Percentiles rank a stretch among this genome's conserved stretches.
These are phyloP conservation scores for Mamestra configurata DNA, from an alignment of 1,140 invertebrate genomes.

Conservation along the genomic window DNA sequence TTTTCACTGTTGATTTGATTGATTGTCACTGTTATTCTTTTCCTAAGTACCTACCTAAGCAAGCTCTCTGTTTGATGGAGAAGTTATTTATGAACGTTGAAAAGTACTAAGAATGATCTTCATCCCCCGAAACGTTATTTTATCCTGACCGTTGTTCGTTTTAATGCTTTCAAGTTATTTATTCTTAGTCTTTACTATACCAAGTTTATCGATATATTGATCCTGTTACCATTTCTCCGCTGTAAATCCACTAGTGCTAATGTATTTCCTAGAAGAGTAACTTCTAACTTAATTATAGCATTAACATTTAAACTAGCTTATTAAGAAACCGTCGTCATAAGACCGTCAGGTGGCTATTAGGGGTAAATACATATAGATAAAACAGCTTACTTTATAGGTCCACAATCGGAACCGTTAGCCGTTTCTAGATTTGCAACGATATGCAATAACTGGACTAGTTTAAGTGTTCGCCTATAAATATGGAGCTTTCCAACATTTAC, in stretches of 20 bases:
- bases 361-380: constrained; percentile 2
- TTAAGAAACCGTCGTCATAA: neutral
- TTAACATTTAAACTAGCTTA: neutral
- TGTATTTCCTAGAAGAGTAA: neutral
- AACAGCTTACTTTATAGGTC: constrained; percentile 29
- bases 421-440: constrained; percentile 42
- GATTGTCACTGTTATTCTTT: too few relatives aligned
- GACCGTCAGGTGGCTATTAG: neutral
- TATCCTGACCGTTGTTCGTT: too few relatives aligned
- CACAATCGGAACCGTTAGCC: constrained; percentile 30
- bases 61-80: too few relatives aligned
- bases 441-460: constrained; percentile 47
- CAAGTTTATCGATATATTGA: neutral
- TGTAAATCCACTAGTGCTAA: neutral
- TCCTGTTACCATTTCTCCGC: neutral
- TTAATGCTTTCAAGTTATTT: too few relatives aligned
- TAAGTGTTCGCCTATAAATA: constrained; percentile 46
- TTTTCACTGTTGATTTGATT: neutral
- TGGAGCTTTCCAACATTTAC: constrained; percentile 49
- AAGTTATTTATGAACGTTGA: too few relatives aligned
- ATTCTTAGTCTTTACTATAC: neutral
- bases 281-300: neutral
- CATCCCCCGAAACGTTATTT: too few relatives aligned
- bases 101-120: too few relatives aligned
- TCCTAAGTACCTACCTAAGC: too few relatives aligned